These are phyloP conservation scores for Ceryle rudis DNA, from an alignment of 2,797 vertebrate genomes.

Conservation along the genomic window DNA sequence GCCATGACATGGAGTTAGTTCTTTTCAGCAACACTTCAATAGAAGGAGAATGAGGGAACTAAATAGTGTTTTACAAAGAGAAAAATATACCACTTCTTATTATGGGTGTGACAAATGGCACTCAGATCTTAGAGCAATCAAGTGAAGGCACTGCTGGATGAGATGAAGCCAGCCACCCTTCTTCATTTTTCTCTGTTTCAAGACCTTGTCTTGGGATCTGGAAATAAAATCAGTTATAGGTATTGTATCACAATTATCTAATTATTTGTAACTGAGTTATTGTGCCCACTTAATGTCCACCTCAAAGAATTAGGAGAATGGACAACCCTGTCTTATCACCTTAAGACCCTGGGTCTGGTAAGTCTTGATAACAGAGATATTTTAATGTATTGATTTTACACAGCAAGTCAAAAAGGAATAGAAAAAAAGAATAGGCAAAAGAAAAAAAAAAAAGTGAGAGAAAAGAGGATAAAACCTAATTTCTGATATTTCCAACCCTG, in stretches of 20 bases:
- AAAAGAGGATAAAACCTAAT: not conserved
- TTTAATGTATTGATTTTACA: not conserved
- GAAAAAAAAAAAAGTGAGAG: not conserved
- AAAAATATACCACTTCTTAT: not conserved
- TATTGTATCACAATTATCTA: not conserved
- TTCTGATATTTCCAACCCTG: not conserved
- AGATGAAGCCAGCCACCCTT: not conserved
- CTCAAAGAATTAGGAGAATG: not conserved
- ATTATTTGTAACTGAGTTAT: not conserved
- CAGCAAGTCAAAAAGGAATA: not conserved
- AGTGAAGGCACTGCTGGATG: not conserved
- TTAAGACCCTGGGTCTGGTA: not conserved
- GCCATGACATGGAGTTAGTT: not conserved
- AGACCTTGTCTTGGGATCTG: not conserved
- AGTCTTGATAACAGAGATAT: not conserved
- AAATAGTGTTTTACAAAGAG: not conserved
- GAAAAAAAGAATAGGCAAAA: not conserved
- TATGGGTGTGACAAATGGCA: not conserved
- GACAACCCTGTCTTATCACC: not conserved
- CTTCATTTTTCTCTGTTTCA: not conserved
- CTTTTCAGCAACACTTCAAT: not conserved
- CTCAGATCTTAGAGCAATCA: not conserved
- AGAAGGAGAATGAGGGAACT: not conserved
- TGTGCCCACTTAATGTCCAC: not conserved
- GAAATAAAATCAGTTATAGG: not conserved